Base-by-base conservation (phyloP, 2,888 invertebrate species). In the Drosophila rellima region DNA sequence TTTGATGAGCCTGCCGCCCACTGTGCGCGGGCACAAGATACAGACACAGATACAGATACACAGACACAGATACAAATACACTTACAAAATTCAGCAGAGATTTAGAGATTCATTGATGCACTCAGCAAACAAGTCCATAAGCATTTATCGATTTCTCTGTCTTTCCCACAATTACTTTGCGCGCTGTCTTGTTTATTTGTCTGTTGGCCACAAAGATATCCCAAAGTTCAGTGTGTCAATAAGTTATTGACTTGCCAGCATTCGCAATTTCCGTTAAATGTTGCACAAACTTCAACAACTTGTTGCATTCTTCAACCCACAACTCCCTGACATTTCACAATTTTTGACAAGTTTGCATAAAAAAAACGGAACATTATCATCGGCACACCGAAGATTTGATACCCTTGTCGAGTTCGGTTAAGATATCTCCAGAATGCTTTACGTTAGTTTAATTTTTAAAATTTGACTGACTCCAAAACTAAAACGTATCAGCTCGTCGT, bases 31-130 rank as follows among this genome's bases (percentile, higher is more conserved):
- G 77, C 55, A 54, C 60, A 45, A 82, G 81, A 82, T 68, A 62
- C 59, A 57, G 39, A n/a, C 33, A 48, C 59, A 47, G 29, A 48
- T 57, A 42, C 42, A 50, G 26, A 40, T 62, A 52, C 37, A 29
- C 10, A 82, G 65, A 61, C 54, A 61, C 52, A 51, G 17, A 11
- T 40, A 48, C 39, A 50, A 33, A 42, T 61, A 44, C 42, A 50
- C 33, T 13, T 23, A 23, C 31, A 40, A 79, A 74, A 77, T 64
- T 59, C 55, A 51, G 74, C 51, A 42, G 74, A 79, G 81, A 70
- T 69, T 59, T 39, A 48, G 64, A 56, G 70, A 77, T 77, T 83
- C 84, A 86, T 84, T 87, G 82, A 82, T 84, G 87, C 87, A 87
- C 75, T 84, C 73, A 70, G 67, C 55, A 73, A 67, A 66, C 69